Evolutionary conservation across 2,113 vertebrate species (phyloP), one percentile per base, ranked within the genome.

Genomic region (Hystrix cristata): DNA sequence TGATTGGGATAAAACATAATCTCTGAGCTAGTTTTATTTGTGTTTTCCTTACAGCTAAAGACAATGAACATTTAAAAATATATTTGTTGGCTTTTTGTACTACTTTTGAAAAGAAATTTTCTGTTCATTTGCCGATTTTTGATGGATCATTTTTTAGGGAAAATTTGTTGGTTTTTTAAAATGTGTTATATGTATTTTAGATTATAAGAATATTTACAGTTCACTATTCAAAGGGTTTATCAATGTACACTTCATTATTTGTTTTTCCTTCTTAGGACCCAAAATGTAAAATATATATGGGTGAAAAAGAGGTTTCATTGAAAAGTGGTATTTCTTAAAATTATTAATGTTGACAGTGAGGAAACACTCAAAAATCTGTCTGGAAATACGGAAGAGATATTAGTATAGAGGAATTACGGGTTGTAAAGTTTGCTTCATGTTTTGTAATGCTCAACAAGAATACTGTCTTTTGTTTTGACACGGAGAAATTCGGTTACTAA

Each of bases 151-250:
- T 67, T 67, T 67, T 67, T 11, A 67, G 13, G 29, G 29, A 15
- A 34, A 67, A 67, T 34, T 67, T 67, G 23, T 67, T 34, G 13
- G 13, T 67, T 67, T 31, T 34, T 67, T 71, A 10, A 38, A 38
- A 38, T 55, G 57, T 27, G 82, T 78, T 81, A 76, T 64, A 72
- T 82, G 57, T 43, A 83, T 85, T 85, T 94, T 79, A 96, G 43
- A 76, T 21, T 21, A 76, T 57, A 74, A 14, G 15, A 51, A 76
- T 46, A 90, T 87, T 95, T 76, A 78, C 2, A 82, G 31, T 21
- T 74, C 53, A 10, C 3, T 71, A 59, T 71, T 69, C 27, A 76
- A 83, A 91, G n/a, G 34, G 16, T 55, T 62, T 69, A 76, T 76
- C 46, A 94, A 4, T 34, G 72, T 48, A 83, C 64, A 53, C 11